Conservation (phyloP, 2,888 invertebrate species). For the Epicampocera succincta region DNA sequence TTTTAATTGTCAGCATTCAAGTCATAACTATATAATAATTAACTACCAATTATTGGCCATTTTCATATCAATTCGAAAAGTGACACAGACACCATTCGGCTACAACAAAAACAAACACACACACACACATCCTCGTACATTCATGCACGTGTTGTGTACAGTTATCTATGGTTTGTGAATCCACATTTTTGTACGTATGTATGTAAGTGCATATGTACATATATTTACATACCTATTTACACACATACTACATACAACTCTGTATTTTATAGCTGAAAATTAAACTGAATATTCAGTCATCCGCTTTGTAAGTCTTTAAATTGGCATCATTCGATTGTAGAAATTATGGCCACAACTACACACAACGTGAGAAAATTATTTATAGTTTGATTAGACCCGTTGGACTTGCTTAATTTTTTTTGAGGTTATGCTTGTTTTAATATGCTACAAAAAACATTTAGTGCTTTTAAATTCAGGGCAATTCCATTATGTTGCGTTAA, state of each 20-base stretch:
- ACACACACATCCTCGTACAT: neutral
- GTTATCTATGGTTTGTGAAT: neutral
- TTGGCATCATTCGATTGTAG: neutral
- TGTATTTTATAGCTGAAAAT: slow-evolving; percentile 9
- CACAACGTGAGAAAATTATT: slow-evolving; percentile 35
- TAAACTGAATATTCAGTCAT: slow-evolving; percentile 39
- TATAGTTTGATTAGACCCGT: neutral
- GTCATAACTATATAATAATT: slow-evolving; percentile 79
- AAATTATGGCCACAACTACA: slow-evolving; percentile 23
- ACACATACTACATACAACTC: neutral
- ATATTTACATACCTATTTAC: neutral
- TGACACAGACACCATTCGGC: slow-evolving; percentile 60
- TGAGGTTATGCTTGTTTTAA: neutral
- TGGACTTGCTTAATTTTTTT: neutral
- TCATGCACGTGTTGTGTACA: neutral
- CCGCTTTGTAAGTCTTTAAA: slow-evolving; percentile 32
- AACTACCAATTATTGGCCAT: slow-evolving; percentile 78
- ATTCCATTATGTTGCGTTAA: too few relatives aligned
- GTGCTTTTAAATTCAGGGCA: too few relatives aligned
- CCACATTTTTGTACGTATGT: neutral
- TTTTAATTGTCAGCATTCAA: slow-evolving; percentile 78
- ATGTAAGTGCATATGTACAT: slow-evolving; percentile 7
- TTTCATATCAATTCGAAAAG: slow-evolving; percentile 72
- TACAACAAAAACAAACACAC: neutral
- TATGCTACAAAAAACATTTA: neutral